phyloP scores from a whole-genome alignment of 35 echinoderm and acorn worm genomes.

The Apostichopus japonicus region DNA sequence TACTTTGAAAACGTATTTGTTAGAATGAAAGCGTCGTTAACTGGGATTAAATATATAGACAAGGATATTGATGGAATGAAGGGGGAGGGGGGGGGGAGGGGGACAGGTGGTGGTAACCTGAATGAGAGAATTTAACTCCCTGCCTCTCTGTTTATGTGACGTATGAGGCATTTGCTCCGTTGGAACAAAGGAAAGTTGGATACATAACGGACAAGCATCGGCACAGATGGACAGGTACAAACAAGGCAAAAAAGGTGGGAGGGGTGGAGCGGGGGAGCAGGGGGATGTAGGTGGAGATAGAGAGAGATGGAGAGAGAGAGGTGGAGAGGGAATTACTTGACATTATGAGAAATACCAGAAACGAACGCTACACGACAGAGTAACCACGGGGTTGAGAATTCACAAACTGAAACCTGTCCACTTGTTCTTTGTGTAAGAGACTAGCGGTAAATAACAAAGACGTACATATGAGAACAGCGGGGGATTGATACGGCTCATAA shows the following conservation, averaged over 20 bases:
- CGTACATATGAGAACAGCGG: neutral
- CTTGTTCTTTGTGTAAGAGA: slow-evolving; percentile 21
- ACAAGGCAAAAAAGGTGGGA: neutral
- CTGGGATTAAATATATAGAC: neutral
- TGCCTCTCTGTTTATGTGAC: neutral
- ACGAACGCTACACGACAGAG: neutral
- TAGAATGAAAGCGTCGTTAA: neutral
- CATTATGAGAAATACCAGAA: neutral
- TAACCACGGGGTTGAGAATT: slow-evolving; percentile 2
- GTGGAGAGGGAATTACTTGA: neutral
- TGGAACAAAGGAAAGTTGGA: neutral
- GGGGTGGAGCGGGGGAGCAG: too few relatives aligned
- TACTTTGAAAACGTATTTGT: neutral
- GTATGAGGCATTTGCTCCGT: neutral
- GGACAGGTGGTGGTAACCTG: too few relatives aligned
- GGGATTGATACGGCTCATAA: slow-evolving; percentile 18
- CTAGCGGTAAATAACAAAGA: neutral
- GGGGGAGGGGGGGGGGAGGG: too few relatives aligned
- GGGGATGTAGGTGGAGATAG: neutral
- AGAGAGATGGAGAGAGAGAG: neutral
- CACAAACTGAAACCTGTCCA: neutral
- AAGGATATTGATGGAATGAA: neutral
- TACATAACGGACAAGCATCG: too few relatives aligned
- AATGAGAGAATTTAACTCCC: neutral
- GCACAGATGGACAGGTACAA: too few relatives aligned